Evolutionary conservation across 1,140 invertebrate genomes (phyloP).

Genomic region (Conus ventricosus): DNA sequence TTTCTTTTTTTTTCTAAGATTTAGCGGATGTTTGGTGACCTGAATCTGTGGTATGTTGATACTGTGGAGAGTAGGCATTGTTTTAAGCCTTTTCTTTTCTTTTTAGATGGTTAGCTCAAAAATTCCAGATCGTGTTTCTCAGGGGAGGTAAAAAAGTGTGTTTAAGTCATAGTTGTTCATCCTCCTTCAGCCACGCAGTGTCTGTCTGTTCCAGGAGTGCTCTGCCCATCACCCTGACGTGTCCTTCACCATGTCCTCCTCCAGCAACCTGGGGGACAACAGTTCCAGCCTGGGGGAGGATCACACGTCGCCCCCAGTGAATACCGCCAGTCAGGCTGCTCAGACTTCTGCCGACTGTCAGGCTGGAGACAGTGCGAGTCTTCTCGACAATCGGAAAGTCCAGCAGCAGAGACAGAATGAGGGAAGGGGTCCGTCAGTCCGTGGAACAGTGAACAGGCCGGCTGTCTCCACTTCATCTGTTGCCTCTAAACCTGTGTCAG

Average conservation of each 20-base stretch:
- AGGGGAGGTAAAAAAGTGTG: too few species aligned
- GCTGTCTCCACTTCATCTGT: too few species aligned
- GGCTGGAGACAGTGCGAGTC: not conserved
- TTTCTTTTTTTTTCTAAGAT: too few species aligned
- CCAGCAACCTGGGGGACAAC: not conserved
- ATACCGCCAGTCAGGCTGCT: not conserved
- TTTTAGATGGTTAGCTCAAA: too few species aligned
- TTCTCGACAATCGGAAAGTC: not conserved
- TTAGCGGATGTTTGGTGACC: too few species aligned
- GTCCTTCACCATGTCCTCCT: not conserved
- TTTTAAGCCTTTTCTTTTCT: too few species aligned
- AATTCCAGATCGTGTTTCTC: too few species aligned
- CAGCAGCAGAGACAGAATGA: not conserved
- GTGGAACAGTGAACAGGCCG: too few species aligned
- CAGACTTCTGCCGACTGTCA: not conserved
- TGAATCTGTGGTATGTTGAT: too few species aligned
- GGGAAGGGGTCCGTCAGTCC: not conserved
- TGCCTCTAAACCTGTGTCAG: not conserved
- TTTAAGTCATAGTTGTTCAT: too few species aligned
- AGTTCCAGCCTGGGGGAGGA: not conserved
- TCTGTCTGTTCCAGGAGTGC: not conserved
- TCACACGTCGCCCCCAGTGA: not conserved
- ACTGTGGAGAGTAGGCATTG: too few species aligned
- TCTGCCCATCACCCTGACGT: not conserved
- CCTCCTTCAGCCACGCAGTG: too few species aligned